phyloP scores from a whole-genome alignment of 2,113 vertebrate genomes.

The Corythaeola cristata region DNA sequence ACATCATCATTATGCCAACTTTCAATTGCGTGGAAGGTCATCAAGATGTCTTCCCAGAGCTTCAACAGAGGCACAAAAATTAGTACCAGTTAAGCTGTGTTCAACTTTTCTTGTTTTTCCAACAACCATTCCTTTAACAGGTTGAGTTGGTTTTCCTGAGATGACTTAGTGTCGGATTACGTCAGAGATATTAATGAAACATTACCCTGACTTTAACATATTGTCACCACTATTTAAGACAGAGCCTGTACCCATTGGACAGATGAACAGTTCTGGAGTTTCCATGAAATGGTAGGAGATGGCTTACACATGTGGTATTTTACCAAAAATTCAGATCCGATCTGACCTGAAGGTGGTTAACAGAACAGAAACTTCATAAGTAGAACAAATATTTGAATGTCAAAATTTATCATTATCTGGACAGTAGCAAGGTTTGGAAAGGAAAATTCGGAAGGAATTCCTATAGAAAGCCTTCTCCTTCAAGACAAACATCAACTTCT shows the following conservation, averaged over 20 bases:
- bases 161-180: background rate
- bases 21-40: background rate
- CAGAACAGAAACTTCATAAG: background rate
- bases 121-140: background rate
- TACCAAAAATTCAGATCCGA: background rate
- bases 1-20: background rate
- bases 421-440: background rate
- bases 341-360: background rate
- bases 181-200: background rate
- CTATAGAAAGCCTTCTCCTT: background rate
- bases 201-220: background rate
- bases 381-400: background rate
- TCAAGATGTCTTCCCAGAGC: background rate
- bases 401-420: background rate
- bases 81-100: background rate
- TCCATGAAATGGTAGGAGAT: background rate
- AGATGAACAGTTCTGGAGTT: background rate
- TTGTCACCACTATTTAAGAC: background rate
- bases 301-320: background rate
- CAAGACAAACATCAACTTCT: background rate
- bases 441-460: background rate
- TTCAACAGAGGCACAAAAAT: background rate
- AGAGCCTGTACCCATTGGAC: background rate
- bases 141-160: background rate
- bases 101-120: background rate